Base-by-base conservation (phyloP, 2,113 vertebrate genomes). In the Propithecus coquereli region DNA sequence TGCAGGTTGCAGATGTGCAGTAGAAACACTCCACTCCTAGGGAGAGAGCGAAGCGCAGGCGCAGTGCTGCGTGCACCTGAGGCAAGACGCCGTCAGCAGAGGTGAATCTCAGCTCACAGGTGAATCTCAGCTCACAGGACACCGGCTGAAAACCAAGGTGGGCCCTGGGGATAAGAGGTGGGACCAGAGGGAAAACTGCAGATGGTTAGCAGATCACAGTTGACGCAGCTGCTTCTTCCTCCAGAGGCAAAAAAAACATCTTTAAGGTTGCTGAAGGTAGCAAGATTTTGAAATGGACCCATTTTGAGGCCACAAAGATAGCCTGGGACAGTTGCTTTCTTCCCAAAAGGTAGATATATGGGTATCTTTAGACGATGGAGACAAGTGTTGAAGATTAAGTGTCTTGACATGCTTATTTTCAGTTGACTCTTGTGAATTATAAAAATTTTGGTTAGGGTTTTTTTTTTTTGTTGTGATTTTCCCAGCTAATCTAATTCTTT, bases 361-460 rank as follows among this genome's bases (percentile, higher is more conserved):
- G 37, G 37, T 34, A 23, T 54, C 37, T 9, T 7, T 7, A 32
- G 74, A 14, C 10, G 30, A 37, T 5, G 17, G 37, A 11, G 32
- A 71, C 50, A 43, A 34, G 30, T 5, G 5, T 3, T 23, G 40
- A 77, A 81, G 71, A 73, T 22, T 9, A 17, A 45, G 3, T 61
- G 27, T 32, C 57, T 87, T 0, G 0, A 37, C 11, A 45, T 0
- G 7, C 10, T 22, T 20, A 30, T 52, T 47, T 66, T 85, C 65
- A 87, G 45, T 25, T 50, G 20, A 66, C 14, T 30, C 66, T 30
- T 30, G 34, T 37, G 34, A 87, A 74, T 18, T 68, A 50, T n/a
- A 34, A 96, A 27, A 90, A 88, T 52, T 94, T 45, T 32, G 22
- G 18, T 45, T 82, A 88, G 12, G 10, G 18, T 65, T 74, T 61